Base-by-base conservation (phyloP, 1,140 invertebrate species). In the Neoseiulus cucumeris region DNA sequence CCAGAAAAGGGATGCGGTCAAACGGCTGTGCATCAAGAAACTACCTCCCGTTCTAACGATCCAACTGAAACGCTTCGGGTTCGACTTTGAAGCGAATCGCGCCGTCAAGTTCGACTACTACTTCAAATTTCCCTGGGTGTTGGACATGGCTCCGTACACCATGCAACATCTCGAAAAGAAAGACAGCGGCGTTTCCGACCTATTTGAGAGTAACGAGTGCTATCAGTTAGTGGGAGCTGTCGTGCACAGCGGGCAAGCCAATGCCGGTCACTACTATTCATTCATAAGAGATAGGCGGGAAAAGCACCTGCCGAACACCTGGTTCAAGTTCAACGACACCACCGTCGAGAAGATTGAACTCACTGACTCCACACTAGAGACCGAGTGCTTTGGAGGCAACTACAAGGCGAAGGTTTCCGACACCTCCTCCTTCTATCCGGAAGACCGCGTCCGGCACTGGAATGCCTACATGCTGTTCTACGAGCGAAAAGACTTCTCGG, bases 61-160 rank as follows among this genome's bases (percentile, higher is more conserved):
- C 68, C 82, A 82, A 70, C 72, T 82, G 20, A 83, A 83, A 71
- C 71, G 81, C 45, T 82, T 82, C 74, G 80, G 80, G 68, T 83
- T 81, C 73, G 82, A 82, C 71, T 83, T 80, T 80, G 81, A 82
- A 72, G 77, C 79, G 67, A 79, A 80, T 70, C 75, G 79, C 74
- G 76, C 81, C 64, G 75, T 82, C 65, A 82, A 82, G 70, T 82
- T 80, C 72, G 81, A 83, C 75, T 81, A 82, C 70, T 81, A 82
- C 70, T 83, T 83, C 76, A 79, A 75, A 74, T 82, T 82, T 75
- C 81, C 82, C 7, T 72, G 79, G 72, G 72, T 76, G 66, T 70
- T 82, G 41, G 80, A 83, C 68, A 81, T 83, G 79, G 78, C 79
- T 41, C 80, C 80, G n/a, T 82, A 81, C 70, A 82, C 80, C 64